Percentiles rank a stretch among this genome's conserved stretches.
Conservation (phyloP, 1,140 invertebrate genomes). For the Phthorimaea operculella region DNA sequence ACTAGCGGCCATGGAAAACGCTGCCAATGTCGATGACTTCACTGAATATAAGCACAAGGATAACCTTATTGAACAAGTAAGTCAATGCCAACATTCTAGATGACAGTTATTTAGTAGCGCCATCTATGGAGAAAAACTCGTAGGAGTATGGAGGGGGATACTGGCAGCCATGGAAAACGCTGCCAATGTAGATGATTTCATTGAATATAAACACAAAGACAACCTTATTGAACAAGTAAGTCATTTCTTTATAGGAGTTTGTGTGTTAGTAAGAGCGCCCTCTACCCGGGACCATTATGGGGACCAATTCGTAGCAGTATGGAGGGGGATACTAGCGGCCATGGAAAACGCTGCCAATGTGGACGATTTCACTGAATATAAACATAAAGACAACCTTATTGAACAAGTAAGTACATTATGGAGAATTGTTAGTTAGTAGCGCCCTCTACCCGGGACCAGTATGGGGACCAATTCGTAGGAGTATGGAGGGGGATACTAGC, state of each 20-base stretch:
- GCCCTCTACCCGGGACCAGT: constrained; percentile 67
- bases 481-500: constrained; percentile 78
- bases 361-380: constrained; percentile 83
- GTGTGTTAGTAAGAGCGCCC: too few relatives aligned
- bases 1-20: constrained; percentile 76
- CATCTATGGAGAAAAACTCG: constrained; percentile 73
- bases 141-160: constrained; percentile 75
- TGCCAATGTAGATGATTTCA: constrained; percentile 78
- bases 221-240: constrained; percentile 65
- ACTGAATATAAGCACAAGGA: constrained; percentile 85
- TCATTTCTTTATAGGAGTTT: too few relatives aligned
- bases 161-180: constrained; percentile 78
- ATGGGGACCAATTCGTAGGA: constrained; percentile 70
- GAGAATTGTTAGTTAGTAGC: constrained; percentile 40
- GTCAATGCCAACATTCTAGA: neutral
- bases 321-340: constrained; percentile 76
- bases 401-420: constrained; percentile 59
- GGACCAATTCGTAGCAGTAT: constrained; percentile 72
- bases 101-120: constrained; percentile 35
- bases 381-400: constrained; percentile 77
- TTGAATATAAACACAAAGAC: constrained; percentile 84
- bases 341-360: constrained; percentile 79
- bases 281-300: constrained; percentile 70
- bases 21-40: constrained; percentile 79
- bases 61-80: constrained; percentile 65